These are phyloP conservation scores for Centropus unirufus DNA, from an alignment of 2,113 vertebrate genomes.

Conservation along the genomic window DNA sequence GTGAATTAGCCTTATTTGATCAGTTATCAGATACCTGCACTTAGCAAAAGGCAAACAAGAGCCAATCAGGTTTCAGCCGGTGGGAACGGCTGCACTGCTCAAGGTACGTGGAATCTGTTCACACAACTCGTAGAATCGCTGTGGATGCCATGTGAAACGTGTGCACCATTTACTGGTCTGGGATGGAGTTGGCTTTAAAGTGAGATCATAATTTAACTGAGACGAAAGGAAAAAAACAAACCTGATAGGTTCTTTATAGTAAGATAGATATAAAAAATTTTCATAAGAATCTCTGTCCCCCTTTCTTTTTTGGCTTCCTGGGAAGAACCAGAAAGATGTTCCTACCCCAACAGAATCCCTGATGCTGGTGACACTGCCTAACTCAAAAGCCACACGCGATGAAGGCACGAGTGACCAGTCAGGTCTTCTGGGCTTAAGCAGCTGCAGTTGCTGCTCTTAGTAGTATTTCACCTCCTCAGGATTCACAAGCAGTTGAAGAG, in stretches of 20 bases:
- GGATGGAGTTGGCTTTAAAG: constrained; percentile 74
- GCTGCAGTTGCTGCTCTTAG: constrained; percentile 40
- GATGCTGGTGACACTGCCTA: constrained; percentile 74
- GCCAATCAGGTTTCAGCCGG: constrained; percentile 65
- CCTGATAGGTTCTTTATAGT: constrained; percentile 72
- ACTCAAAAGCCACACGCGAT: constrained; percentile 73
- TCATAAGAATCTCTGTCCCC: constrained; percentile 74
- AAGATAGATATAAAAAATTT: constrained; percentile 77
- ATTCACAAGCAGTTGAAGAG: constrained; percentile 74
- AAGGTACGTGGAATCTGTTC: constrained; percentile 40
- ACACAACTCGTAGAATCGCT: constrained; percentile 17
- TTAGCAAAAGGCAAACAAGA: constrained; percentile 76
- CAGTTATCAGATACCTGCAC: constrained; percentile 75
- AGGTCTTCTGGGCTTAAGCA: constrained; percentile 70
- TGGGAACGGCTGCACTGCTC: constrained; percentile 51
- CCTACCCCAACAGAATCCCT: constrained; percentile 67
- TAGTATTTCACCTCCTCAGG: constrained; percentile 71
- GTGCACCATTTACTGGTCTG: constrained; percentile 65
- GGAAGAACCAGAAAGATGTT: constrained; percentile 68
- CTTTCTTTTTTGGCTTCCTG: constrained; percentile 72
- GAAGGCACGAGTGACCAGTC: constrained; percentile 73
- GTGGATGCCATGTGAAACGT: constrained; percentile 66
- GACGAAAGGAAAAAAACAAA: constrained; percentile 4
- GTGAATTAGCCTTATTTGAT: constrained; percentile 75
- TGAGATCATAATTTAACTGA: constrained; percentile 69